Base-by-base conservation (phyloP, 2,113 vertebrate genomes). In the Lethenteron reissneri region DNA sequence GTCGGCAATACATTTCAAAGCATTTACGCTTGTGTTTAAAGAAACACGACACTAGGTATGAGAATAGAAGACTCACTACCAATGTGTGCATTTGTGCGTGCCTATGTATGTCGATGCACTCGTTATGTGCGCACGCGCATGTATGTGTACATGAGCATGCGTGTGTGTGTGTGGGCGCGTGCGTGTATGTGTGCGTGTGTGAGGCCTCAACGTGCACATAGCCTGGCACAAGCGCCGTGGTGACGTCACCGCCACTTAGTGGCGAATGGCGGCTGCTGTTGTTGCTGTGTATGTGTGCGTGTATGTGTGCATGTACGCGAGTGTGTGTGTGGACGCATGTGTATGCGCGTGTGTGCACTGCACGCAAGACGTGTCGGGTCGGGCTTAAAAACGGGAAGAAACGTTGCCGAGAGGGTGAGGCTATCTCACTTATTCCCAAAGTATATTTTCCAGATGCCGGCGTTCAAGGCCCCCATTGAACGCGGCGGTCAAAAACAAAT, bases 341-440 rank as follows among this genome's bases (percentile, higher is more conserved):
- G 60, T 64, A 17, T 64, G 60, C 21, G 60, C 21, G 60, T 8
- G 60, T 64, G 60, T 64, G 21, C 21, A 1, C 3, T n/a, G 60
- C 3, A 64, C 21, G 60, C 4, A 19, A 15, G 60, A 41, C 41
- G 41, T 41, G 41, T 41, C 41, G 41, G 41, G 41, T 41, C 41
- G 41, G 41, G 41, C 7, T 1, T 10, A 6, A 72, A 12, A 12
- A 70, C 72, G 71, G 71, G 11, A 19, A 72, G 2, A 68, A 57
- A 77, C 74, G 73, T 21, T 74, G 70, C 9, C 72, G 75, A 75
- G 78, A 64, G 76, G 76, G 74, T 71, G 74, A 69, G 0, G 71
- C 74, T 74, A 79, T 77, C 77, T 78, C 75, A 41, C 41, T 5
- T 41, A 41, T 41, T 41, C 41, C 41, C 41, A 41, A 41, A 41